These are phyloP conservation scores for Volucella inanis DNA, from an alignment of 2,888 invertebrate genomes.

Conservation along the genomic window DNA sequence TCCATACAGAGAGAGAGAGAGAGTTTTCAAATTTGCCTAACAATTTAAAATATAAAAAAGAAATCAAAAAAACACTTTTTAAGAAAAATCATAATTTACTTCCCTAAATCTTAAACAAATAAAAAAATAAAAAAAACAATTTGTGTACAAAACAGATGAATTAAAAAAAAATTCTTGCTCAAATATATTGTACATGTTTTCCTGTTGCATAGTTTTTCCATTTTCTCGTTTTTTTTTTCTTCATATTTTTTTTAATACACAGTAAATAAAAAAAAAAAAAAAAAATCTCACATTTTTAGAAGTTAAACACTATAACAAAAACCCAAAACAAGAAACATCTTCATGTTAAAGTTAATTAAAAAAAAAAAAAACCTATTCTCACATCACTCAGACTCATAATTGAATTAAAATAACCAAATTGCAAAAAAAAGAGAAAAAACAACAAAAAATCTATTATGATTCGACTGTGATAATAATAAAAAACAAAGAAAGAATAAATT, in stretches of 20 bases:
- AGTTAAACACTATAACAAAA: neutral
- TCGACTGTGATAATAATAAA: conserved; percentile 83
- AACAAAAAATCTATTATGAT: conserved; percentile 83
- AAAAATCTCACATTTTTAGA: conserved; percentile 47
- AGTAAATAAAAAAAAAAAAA: conserved; percentile 13
- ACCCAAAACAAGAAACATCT: conserved; percentile 40
- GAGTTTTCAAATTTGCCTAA: conserved; percentile 62
- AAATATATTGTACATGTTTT: conserved; percentile 51
- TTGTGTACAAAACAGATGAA: conserved; percentile 29
- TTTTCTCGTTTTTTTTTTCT: conserved; percentile 36
- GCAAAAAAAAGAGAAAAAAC: conserved; percentile 75
- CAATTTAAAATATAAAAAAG: conserved; percentile 28
- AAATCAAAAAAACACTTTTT: conserved; percentile 21
- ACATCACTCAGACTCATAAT: conserved; percentile 75
- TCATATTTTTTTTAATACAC: conserved; percentile 35
- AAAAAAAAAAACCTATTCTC: conserved; percentile 59
- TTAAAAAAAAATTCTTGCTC: conserved; percentile 64
- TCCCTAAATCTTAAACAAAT: conserved; percentile 10
- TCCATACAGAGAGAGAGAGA: conserved; percentile 47
- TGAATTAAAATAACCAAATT: conserved; percentile 57
- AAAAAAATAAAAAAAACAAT: conserved; percentile 20
- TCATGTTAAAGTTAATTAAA: conserved; percentile 54
- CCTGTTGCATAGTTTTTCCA: conserved; percentile 54
- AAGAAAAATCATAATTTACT: conserved; percentile 26
- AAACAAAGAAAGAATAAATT: conserved; percentile 71